Percentiles rank a stretch among this genome's conserved stretches.
phyloP scores from a whole-genome alignment of 2,113 vertebrate genomes.

The Gymnarchus niloticus region DNA sequence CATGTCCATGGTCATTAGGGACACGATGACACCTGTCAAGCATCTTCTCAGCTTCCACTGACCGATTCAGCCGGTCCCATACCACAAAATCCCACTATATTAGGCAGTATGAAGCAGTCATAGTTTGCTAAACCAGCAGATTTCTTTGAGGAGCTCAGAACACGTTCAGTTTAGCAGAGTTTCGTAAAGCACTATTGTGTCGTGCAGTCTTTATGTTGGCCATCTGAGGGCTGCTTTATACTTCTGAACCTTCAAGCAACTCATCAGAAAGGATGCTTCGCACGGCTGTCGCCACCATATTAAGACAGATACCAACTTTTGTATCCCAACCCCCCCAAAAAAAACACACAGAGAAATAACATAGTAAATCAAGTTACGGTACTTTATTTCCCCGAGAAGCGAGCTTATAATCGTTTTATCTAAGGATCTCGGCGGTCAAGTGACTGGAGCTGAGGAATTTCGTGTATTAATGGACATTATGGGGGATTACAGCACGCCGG shows the following conservation, averaged over 20 bases:
- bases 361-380: background rate
- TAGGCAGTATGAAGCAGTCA: too few relatives aligned
- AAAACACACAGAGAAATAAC: background rate
- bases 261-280: too few relatives aligned
- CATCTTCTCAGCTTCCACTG: background rate
- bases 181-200: background rate
- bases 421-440: slow-evolving; percentile 10
- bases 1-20: background rate
- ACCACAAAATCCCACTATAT: too few relatives aligned
- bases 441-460: background rate
- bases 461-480: background rate
- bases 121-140: too few relatives aligned
- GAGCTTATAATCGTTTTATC: slow-evolving; percentile 12
- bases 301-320: too few relatives aligned
- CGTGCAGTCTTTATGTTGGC: background rate
- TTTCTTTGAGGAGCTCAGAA: background rate
- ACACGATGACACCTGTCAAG: background rate
- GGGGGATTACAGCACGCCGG: background rate
- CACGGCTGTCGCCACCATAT: too few relatives aligned
- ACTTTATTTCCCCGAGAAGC: background rate
- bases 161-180: background rate
- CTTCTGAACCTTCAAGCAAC: too few relatives aligned
- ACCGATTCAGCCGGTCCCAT: background rate
- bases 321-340: too few relatives aligned
- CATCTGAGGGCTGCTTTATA: too few relatives aligned